Base-by-base conservation (phyloP, 1,140 invertebrate species). In the Tetranychus cinnabarinus region DNA sequence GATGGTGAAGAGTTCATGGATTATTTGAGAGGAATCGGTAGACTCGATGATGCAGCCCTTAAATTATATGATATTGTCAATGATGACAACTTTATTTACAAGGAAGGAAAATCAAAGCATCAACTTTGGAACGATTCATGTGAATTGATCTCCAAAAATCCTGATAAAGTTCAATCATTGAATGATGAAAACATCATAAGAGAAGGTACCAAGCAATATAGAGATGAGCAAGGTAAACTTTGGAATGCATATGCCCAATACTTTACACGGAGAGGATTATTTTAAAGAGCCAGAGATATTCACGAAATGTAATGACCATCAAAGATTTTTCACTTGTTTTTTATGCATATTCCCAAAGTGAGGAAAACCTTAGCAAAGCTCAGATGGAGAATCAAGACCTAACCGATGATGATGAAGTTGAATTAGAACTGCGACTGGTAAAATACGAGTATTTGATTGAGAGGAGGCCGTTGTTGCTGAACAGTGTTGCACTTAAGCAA, bases 231-330 rank as follows among this genome's bases (percentile, higher is more conserved):
- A 64, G 95, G 95, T n/a, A 84, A 90, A 67, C 76, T 99, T 50
- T 99, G 96, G 96, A 96, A 95, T 70, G 95, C 91, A 8, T 75
- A 98, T 60, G 92, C 96, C 23, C 90, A 97, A 74, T 98, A 98
- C 74, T 98, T 97, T 75, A 90, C 96, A 34, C 78, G 93, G 64
- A 91, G 88, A 72, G 89, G 90, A 54, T 77, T 97, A 61, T 97
- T 98, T 78, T 93, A 98, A 77, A 81, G 82, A 77, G 92, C 95
- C 0, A 78, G 95, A 67, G 96, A 99, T 73, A 92, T 99, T 64
- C 99, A 96, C 76, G 95, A 99, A 75, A 95, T 54, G 92, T 99
- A 0, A 88, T 87, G 34, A 99, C 95, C 15, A 80, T 82, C 1
- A 76, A 93, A 68, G 96, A 99, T 76, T 99, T 99, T 70, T 93